Percentiles rank a stretch among this genome's conserved stretches.
phyloP scores from a whole-genome alignment of 2,797 vertebrate genomes.

The Molossus alvarezi region DNA sequence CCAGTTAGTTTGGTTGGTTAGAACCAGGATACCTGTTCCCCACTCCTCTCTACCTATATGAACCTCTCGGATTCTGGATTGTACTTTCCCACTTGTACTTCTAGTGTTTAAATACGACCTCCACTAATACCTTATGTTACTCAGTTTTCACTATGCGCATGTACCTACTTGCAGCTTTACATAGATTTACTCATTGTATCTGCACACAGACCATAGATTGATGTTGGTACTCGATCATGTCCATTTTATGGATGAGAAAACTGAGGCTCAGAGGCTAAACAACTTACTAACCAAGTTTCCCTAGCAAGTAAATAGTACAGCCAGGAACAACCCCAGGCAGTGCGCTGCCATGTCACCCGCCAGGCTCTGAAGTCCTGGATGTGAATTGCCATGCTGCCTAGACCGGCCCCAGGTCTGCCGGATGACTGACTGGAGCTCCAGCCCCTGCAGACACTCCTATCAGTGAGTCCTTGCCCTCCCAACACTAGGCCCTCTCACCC shows the following conservation, averaged over 20 bases:
- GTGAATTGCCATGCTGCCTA: neutral
- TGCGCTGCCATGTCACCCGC: neutral
- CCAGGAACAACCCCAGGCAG: neutral
- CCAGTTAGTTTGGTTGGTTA: neutral
- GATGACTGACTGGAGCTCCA: neutral
- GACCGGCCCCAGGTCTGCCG: neutral
- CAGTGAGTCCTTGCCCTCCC: neutral
- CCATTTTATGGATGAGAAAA: constrained; percentile 55
- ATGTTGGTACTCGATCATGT: neutral
- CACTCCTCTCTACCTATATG: neutral
- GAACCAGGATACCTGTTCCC: neutral
- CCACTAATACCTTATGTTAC: neutral
- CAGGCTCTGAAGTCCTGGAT: neutral
- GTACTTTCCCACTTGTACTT: neutral
- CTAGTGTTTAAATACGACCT: neutral
- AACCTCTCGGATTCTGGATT: neutral
- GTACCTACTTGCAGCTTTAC: neutral
- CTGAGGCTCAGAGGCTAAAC: constrained; percentile 1
- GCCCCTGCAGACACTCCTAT: neutral
- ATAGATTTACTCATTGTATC: neutral
- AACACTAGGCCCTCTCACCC: neutral
- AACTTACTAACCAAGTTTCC: neutral
- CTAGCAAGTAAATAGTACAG: neutral
- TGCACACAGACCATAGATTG: neutral
- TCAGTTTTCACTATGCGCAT: neutral